Evolutionary conservation across 2,797 vertebrate genomes (phyloP), one percentile per base, ranked within the genome.

Genomic region (Erithacus rubecula): DNA sequence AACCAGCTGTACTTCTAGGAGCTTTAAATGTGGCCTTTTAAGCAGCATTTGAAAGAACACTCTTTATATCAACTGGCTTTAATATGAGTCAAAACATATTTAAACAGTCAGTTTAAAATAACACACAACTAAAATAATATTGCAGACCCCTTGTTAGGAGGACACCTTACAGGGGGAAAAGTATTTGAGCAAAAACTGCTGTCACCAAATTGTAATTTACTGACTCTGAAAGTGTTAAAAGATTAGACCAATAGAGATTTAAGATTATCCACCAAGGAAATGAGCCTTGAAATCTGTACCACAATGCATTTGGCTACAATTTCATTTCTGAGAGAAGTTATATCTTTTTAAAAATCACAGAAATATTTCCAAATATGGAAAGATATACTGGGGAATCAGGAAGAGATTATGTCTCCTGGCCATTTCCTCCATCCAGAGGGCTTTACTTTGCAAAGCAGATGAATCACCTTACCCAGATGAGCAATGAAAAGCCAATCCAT

Each of bases 71-170:
- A 96, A 94, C 62, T 67, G 68, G 78, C 78, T 97, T 96, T 95
- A 96, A 94, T 95, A 94, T 79, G 82, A 96, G 26, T 84, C 78
- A 88, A 95, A 96, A 67, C 86, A 82, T 58, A 93, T 90, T 95
- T 95, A 89, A 97, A 87, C 32, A 93, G 78, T 93, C 65, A 75
- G 93, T 96, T 96, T 23, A 94, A 97, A 97, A 96, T 92, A 96
- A 92, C 87, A 93, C 89, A 95, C 83, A 91, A 86, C 94, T 95
- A 95, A 87, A 94, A 83, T 70, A 77, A 88, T 87, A 70, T 85
- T 94, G 80, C 47, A 90, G 87, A 64, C 63, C 69, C 75, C 43
- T 71, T 58, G 18, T 94, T 78, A 89, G 47, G 76, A 91, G 84
- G 59, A 80, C 21, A 76, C 69, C 69, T 95, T 91, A 91, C 60